Evolutionary conservation across 92 coral and sea anemone species (phyloP).

Genomic region (Galaxea fascicularis): DNA sequence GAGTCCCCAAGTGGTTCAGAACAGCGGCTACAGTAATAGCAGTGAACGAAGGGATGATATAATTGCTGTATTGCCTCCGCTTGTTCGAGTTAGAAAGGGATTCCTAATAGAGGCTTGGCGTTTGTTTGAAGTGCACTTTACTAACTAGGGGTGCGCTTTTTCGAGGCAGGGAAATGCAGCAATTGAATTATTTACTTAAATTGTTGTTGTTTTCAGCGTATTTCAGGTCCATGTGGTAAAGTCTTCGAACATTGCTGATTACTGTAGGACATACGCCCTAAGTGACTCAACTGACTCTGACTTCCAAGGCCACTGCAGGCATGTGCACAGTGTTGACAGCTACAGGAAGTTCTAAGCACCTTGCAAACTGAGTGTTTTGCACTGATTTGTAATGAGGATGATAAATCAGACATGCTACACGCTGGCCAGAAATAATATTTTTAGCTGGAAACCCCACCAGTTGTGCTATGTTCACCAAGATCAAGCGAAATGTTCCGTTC

Average conservation of each 20-base stretch:
- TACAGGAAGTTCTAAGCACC: constrained; percentile 26
- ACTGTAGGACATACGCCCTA: constrained; percentile 36
- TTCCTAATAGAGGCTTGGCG: background rate
- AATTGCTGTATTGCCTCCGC: too few relatives aligned
- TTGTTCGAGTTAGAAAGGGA: background rate
- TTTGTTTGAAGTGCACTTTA: background rate
- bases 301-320: constrained; percentile 33
- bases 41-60: too few relatives aligned
- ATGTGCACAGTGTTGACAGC: constrained; percentile 18
- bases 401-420: too few relatives aligned
- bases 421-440: constrained; percentile 19
- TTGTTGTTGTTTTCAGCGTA: background rate
- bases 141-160: too few relatives aligned
- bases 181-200: background rate
- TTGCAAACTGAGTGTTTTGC: constrained; percentile 30
- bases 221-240: constrained; percentile 13
- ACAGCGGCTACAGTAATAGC: too few relatives aligned
- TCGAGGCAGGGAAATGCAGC: too few relatives aligned
- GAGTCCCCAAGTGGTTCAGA: too few relatives aligned
- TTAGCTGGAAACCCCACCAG: constrained; percentile 43
- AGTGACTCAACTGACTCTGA: constrained; percentile 18
- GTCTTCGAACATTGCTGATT: constrained; percentile 13
- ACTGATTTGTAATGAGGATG: background rate
- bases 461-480: constrained; percentile 47
- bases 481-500: too few relatives aligned